Base-by-base conservation (phyloP, 1,140 invertebrate genomes). In the Potamilus streckersoni region DNA sequence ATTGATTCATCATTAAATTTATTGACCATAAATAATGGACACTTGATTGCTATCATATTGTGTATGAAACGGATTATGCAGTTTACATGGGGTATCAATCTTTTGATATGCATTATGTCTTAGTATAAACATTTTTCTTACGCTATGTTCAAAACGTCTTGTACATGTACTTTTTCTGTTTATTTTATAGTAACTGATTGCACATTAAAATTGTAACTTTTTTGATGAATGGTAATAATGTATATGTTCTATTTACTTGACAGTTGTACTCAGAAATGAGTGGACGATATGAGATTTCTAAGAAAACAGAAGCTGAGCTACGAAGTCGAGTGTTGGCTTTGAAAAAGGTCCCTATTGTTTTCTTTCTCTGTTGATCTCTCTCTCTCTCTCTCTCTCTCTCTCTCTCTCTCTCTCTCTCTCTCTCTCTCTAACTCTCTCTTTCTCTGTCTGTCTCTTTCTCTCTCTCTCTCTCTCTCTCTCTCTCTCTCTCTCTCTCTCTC, bases 181-280 rank as follows among this genome's bases (percentile, higher is more conserved):
- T 49, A 49, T 49, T 49, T 49, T 11, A 49, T 11, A 8, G 38
- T 49, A 11, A 11, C 38, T 20, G 19, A 76, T 71, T 20, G 5
- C 12, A 23, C n/a, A 0, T 27, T n/a, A 57, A 20, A 55, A n/a
- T 12, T 64, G 17, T 19, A 17, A 20, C 17, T 59, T 27, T 27
- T 66, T 5, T 68, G 27, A 13, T 61, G 16, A 55, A 66, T 4
- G 17, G 38, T 69, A 49, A 38, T 31, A 61, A n/a, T 38, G 61
- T n/a, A 23, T 61, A 15, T 57, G 27, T 49, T 17, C 67, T 64
- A 8, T 66, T 65, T 77, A 17, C 73, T 11, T 59, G 80, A 20
- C 67, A 88, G 87, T 85, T 88, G 84, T 88, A 86, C 70, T 83
- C 80, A 66, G 87, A 88, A 31, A 68, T 88, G 31, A 84, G 79